These are phyloP conservation scores for Smutsia temminckii DNA, from an alignment of 2,797 vertebrate genomes.

Conservation along the genomic window DNA sequence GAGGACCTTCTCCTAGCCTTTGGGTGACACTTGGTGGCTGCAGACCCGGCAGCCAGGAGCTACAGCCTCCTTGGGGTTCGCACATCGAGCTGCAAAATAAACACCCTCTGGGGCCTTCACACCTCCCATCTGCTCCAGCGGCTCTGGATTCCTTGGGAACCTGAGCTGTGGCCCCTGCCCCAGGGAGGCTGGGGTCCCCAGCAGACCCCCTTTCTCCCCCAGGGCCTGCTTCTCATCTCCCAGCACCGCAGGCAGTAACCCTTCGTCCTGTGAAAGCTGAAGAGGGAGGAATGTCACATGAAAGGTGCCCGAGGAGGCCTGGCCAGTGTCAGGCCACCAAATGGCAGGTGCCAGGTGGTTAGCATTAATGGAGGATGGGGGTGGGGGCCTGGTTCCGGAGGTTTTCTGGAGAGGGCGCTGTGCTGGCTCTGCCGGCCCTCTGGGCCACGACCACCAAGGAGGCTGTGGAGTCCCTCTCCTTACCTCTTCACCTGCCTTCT, in stretches of 20 bases:
- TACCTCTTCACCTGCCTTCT: fast-evolving
- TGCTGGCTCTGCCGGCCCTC: not conserved
- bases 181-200: not conserved
- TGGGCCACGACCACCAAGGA: fast-evolving
- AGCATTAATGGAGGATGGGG: slow-evolving; percentile 46
- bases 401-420: not conserved
- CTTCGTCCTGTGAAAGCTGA: slow-evolving; percentile 6
- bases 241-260: slow-evolving; percentile 52
- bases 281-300: slow-evolving; percentile 64
- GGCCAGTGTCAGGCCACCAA: slow-evolving; percentile 67
- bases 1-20: not conserved
- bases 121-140: not conserved
- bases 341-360: slow-evolving; percentile 73
- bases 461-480: not conserved
- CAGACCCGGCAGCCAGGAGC: not conserved
- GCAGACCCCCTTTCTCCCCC: not conserved
- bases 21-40: fast-evolving
- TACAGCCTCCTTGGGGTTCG: not conserved
- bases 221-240: slow-evolving; percentile 66
- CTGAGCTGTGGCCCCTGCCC: not conserved
- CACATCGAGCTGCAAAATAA: fast-evolving
- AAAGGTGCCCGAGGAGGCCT: slow-evolving; percentile 65
- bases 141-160: not conserved
- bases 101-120: not conserved
- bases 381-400: not conserved